Percentiles rank a stretch among this genome's conserved stretches.
phyloP scores from a whole-genome alignment of 1,140 invertebrate genomes.

The Dreissena rostriformis region DNA sequence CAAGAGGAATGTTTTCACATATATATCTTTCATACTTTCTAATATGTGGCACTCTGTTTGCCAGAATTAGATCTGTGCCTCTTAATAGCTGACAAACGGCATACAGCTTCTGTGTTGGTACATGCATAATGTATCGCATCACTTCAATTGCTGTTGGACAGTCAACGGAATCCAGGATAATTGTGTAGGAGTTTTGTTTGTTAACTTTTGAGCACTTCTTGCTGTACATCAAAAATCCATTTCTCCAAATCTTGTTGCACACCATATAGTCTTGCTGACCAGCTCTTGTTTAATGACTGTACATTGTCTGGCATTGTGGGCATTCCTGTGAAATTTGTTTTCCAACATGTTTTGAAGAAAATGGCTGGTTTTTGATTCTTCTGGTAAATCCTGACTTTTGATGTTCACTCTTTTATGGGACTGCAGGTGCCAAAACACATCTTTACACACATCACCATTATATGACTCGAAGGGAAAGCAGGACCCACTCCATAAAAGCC shows the following conservation, averaged over 20 bases:
- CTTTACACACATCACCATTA: background rate
- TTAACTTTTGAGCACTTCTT: background rate
- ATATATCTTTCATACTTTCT: too few relatives aligned
- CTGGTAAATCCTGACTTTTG: background rate
- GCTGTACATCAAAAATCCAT: constrained; percentile 17
- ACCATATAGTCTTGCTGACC: background rate
- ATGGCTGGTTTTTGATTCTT: background rate
- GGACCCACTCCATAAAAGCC: constrained; percentile 6
- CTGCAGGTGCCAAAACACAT: background rate
- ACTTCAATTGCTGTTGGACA: too few relatives aligned
- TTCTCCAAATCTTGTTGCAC: background rate
- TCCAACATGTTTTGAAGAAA: constrained; percentile 22
- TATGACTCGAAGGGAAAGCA: constrained; percentile 4
- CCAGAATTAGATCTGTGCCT: too few relatives aligned
- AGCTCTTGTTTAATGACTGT: background rate
- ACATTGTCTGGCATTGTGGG: background rate
- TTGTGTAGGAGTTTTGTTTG: constrained; percentile 23
- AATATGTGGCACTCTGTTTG: too few relatives aligned
- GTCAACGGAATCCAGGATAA: background rate
- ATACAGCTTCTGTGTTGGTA: too few relatives aligned
- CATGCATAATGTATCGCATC: too few relatives aligned
- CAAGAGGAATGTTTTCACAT: too few relatives aligned
- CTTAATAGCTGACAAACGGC: too few relatives aligned
- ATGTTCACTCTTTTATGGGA: background rate
- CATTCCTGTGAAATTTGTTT: background rate